Conservation (phyloP, 2,797 vertebrate species). For the Melanogrammus aeglefinus region DNA sequence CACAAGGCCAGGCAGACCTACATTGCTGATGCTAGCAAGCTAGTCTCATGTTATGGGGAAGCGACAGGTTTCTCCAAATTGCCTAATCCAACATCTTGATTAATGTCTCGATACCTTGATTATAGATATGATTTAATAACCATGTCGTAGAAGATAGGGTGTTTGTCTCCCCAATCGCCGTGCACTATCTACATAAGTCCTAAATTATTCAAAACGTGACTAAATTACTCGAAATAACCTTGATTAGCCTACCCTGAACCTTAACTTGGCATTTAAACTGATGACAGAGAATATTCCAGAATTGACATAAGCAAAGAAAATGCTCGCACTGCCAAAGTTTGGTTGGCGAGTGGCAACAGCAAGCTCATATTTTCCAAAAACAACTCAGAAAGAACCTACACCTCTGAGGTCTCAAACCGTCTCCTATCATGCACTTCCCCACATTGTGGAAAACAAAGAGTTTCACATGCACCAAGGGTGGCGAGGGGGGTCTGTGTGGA, state of each 20-base stretch:
- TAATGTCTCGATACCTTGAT: background rate
- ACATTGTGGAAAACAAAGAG: background rate
- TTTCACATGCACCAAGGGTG: background rate
- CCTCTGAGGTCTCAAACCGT: background rate
- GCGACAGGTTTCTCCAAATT: too few species aligned
- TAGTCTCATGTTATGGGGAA: too few species aligned
- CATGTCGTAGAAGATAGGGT: background rate
- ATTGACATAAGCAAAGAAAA: background rate
- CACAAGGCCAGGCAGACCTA: too few species aligned
- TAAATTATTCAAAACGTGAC: too few species aligned
- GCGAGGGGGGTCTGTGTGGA: background rate
- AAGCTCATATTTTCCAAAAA: background rate
- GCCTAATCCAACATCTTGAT: too few species aligned
- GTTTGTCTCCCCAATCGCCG: too few species aligned
- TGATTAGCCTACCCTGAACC: background rate
- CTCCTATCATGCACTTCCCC: background rate
- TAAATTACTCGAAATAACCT: background rate
- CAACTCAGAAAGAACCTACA: background rate
- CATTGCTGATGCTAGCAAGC: too few species aligned
- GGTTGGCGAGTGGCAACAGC: background rate
- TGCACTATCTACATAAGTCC: too few species aligned
- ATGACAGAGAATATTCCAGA: background rate
- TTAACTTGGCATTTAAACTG: too few species aligned
- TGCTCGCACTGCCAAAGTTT: background rate
- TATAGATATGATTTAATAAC: background rate